Evolutionary conservation across 1,140 invertebrate species (phyloP), one percentile per base, ranked within the genome.

Genomic region (Rhopalosiphum padi): DNA sequence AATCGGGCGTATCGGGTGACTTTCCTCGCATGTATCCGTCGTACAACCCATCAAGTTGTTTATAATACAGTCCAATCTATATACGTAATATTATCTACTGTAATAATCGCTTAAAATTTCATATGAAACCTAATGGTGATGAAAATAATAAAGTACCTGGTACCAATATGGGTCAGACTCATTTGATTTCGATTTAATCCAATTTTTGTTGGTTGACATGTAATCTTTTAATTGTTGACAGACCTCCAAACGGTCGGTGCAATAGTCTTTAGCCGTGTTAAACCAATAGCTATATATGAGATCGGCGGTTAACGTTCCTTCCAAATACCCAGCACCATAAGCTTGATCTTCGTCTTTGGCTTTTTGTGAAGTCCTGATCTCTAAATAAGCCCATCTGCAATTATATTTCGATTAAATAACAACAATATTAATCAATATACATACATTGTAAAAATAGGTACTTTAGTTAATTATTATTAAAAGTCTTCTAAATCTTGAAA

Each of bases 321-420:
- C 98, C 1, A 98, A 96, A 30, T 98, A 96, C 18, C 98, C 98
- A 25, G 98, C 98, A 4, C 97, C 97, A 95, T 97, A 98, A 0
- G 98, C 98, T 95, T 99, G 98, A 11, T 92, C 91, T 15, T 15
- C 30, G 82, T 92, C 91, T 53, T 41, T 85, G 21, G 46, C 77
- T 53, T 92, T 92, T 41, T 35, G 15, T 22, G 91, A 92, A n/a
- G 91, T 92, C 11, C 48, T n/a, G 23, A 92, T 82, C 35, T 92
- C 77, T 30, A 92, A 85, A 53, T 51, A 85, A 35, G n/a, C 77
- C 91, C 91, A 92, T 92, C 91, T 92, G 23, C 7, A 77, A n/a
- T 18, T 4, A n/a, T 77, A n/a, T 77, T 77, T n/a, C 2, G 53
- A 60, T 37, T 22, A 60, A 60, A 0, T 85, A 7, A 18, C 1